These are phyloP conservation scores for Uromys caudimaculatus DNA, from an alignment of 2,797 vertebrate species.

Conservation along the genomic window DNA sequence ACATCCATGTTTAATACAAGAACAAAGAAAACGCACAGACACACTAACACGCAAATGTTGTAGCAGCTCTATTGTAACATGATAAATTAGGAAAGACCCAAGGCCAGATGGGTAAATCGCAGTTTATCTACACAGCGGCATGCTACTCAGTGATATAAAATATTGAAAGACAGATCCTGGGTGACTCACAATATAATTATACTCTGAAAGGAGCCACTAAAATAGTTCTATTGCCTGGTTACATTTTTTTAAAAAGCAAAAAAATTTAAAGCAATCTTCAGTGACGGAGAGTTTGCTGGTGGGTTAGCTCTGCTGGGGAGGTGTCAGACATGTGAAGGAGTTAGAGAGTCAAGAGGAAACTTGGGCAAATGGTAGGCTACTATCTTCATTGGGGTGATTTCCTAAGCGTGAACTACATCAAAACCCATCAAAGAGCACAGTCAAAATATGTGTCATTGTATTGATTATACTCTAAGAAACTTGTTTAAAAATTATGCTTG, in stretches of 20 bases:
- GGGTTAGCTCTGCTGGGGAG: background rate
- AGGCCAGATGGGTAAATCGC: background rate
- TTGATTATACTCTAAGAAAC: background rate
- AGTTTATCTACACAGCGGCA: background rate
- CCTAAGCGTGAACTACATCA: background rate
- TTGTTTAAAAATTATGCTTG: background rate
- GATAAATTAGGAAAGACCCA: background rate
- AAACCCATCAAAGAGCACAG: background rate
- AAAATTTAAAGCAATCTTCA: background rate
- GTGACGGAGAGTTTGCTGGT: background rate
- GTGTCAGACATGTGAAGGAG: background rate
- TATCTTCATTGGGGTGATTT: background rate
- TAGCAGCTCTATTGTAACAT: background rate
- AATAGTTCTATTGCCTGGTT: background rate
- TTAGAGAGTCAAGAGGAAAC: background rate
- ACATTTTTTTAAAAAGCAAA: background rate
- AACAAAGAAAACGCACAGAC: background rate
- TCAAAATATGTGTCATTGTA: background rate
- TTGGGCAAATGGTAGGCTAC: background rate
- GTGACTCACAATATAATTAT: background rate
- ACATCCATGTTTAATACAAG: background rate
- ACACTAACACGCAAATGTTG: background rate
- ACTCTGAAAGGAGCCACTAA: background rate
- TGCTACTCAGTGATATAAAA: background rate
- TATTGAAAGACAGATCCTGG: background rate